Percentiles rank a stretch among this genome's conserved stretches.
These are phyloP conservation scores for Catocala fraxini DNA, from an alignment of 2,888 invertebrate species.

Conservation along the genomic window DNA sequence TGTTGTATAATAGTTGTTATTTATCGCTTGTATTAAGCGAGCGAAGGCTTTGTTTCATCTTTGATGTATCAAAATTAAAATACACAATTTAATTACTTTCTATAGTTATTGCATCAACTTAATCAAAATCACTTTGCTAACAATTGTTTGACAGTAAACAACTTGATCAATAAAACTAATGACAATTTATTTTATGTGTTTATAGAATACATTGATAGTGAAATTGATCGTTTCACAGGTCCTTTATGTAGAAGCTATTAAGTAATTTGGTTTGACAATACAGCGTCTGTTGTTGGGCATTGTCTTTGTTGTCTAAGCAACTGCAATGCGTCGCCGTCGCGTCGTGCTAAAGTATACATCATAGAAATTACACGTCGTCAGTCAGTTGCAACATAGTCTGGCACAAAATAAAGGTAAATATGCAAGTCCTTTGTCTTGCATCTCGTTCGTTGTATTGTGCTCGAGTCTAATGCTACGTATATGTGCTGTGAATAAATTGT, in stretches of 20 bases:
- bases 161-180: no score
- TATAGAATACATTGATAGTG: neutral
- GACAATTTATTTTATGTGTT: neutral
- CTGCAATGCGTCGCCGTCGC: conserved; percentile 15
- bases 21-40: no score
- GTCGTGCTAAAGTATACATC: conserved; percentile 16
- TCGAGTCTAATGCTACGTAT: neutral
- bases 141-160: no score
- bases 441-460: neutral
- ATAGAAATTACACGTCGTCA: conserved; percentile 34
- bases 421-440: conserved; percentile 30
- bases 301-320: conserved; percentile 22
- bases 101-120: no score
- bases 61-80: no score
- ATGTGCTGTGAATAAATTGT: conserved; percentile 1
- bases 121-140: neutral
- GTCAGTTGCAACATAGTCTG: conserved; percentile 23
- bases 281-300: neutral
- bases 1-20: no score
- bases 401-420: conserved; percentile 29
- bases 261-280: conserved; percentile 7
- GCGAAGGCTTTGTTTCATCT: no score
- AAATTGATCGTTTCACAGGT: neutral
- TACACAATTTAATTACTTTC: no score
- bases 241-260: conserved; percentile 8